A percentile compares a stretch with the other conserved stretches of the same genome.
Conservation (phyloP, 2,797 vertebrate genomes). For the Arctocebus calabarensis region DNA sequence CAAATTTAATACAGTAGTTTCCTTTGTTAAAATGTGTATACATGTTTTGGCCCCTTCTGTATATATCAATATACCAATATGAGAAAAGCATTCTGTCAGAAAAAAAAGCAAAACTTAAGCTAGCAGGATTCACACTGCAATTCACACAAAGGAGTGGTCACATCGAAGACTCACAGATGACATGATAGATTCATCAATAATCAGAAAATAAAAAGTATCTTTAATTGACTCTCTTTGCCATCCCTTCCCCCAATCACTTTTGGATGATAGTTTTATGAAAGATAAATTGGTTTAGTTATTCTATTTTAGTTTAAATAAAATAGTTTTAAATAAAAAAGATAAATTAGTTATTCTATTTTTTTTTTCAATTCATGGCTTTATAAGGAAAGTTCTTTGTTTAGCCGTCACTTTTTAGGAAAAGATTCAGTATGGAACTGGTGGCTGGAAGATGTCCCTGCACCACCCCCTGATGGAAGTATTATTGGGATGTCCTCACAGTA, state of each 20-base stretch:
- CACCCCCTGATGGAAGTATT: no score
- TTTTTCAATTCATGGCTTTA: background rate
- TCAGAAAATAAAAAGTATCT: background rate
- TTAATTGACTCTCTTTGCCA: background rate
- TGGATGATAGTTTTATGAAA: constrained; percentile 24
- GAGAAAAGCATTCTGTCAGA: background rate
- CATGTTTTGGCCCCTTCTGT: background rate
- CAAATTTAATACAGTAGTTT: no score
- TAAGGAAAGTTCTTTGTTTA: constrained; percentile 23
- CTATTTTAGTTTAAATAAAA: background rate
- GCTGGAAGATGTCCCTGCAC: background rate
- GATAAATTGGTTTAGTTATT: background rate
- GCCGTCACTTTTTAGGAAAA: background rate
- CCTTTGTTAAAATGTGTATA: no score
- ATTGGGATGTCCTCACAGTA: background rate
- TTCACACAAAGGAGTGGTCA: background rate
- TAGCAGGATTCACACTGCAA: background rate
- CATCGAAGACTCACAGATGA: background rate
- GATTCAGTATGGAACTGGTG: background rate
- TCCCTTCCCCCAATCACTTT: background rate
- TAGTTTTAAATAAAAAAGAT: no score
- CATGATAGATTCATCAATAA: background rate
- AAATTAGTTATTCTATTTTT: background rate
- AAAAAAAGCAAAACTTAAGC: background rate
- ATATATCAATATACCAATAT: background rate